Conservation (phyloP, 1,140 invertebrate genomes). For the Drosophila littoralis region DNA sequence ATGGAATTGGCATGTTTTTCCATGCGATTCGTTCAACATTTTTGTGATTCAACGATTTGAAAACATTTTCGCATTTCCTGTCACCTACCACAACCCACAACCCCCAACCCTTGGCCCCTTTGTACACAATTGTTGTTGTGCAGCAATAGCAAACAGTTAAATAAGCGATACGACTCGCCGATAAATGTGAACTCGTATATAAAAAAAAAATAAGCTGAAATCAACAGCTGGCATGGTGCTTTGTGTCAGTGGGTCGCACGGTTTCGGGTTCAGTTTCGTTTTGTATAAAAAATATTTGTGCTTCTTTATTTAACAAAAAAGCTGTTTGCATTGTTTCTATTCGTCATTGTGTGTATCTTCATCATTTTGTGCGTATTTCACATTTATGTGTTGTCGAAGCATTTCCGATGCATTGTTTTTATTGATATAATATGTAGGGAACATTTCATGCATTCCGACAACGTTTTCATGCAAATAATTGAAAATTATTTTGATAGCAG, state of each 20-base stretch:
- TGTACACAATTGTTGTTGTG: not conserved
- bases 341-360: constrained; percentile 34
- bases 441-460: constrained; percentile 1
- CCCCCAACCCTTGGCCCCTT: not conserved
- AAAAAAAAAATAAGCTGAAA: constrained; percentile 23
- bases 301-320: constrained; percentile 56
- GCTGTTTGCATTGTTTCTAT: constrained; percentile 36
- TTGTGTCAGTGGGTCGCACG: constrained; percentile 53
- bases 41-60: constrained; percentile 50
- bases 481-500: constrained; percentile 22
- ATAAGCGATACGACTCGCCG: constrained; percentile 22
- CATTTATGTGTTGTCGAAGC: constrained; percentile 25
- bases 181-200: constrained; percentile 6
- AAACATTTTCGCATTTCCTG: constrained; percentile 65
- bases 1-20: constrained; percentile 15
- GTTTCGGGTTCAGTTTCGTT: constrained; percentile 34
- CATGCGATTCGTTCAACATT: constrained; percentile 3
- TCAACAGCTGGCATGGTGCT: constrained; percentile 46
- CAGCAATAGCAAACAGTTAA: constrained; percentile 32
- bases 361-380: constrained; percentile 20
- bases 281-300: constrained; percentile 58
- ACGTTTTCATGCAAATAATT: constrained; percentile 26
- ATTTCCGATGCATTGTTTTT: constrained; percentile 21
- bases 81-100: constrained; percentile 24
- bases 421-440: constrained; percentile 1